Base-by-base conservation (phyloP, 2,797 vertebrate genomes). In the Enoplosus armatus region DNA sequence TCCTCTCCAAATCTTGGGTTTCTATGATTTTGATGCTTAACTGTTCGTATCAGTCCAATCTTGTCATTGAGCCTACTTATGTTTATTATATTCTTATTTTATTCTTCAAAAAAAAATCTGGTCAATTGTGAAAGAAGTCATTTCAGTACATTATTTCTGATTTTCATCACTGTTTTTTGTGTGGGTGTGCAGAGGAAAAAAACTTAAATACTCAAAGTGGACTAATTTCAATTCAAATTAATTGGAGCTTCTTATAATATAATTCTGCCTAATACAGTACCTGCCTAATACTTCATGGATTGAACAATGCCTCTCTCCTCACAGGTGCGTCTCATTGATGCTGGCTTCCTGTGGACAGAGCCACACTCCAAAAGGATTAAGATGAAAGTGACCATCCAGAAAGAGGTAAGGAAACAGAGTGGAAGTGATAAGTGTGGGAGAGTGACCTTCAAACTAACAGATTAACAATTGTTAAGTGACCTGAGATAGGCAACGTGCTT, bases 361-460 rank as follows among this genome's bases (percentile, higher is more conserved):
- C 98, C 98, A 0, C 98, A 99, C 91, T 99, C 98, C 39, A 99
- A 98, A 90, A 96, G 98, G 91, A 97, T 99, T 90, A 99, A 98
- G 93, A 80, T 99, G 85, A 99, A 99, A 85, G n/a, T 99, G 82
- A 99, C 97, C 62, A 95, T 99, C 84, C 98, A 99, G 94, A 99
- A 99, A 90, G 98, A 99, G 96, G 98, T 98, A 87, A 93, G 84
- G 39, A 31, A 67, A 22, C 37, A n/a, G 27, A 41, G 33, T 33
- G 50, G 53, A 76, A 10, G 29, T 26, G 62, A 73, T 60, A 48
- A 26, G 53, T 68, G 50, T 79, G 72, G 24, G 67, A 79, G 24
- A 31, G 65, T 65, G 60, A 77, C 65, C 72, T 84, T 84, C n/a
- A 78, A 24, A 61, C 22, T 22, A 65, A 60, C 1, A 0, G 60